Percentiles rank a stretch among this genome's conserved stretches.
Conservation (phyloP, 2,797 vertebrate genomes). For the Parambassis ranga region DNA sequence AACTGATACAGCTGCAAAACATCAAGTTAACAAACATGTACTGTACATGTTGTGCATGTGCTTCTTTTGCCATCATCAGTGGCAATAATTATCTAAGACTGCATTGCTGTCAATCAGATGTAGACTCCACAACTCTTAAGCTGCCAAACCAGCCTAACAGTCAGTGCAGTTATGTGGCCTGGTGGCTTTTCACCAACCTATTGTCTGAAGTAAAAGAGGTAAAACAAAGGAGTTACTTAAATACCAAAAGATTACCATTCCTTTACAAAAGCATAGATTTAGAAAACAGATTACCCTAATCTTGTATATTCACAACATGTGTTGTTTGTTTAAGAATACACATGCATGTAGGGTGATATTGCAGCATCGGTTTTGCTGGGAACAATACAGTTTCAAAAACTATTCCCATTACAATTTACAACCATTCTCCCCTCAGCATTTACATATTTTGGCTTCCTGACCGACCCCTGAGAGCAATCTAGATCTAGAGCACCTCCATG, state of each 20-base stretch:
- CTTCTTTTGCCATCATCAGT: too few species aligned
- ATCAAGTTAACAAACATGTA: too few species aligned
- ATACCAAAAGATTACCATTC: not conserved
- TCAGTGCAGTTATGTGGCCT: not conserved
- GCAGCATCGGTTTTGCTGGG: not conserved
- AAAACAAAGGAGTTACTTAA: not conserved
- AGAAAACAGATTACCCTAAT: too few species aligned
- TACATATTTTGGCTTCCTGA: slow-evolving; percentile 6
- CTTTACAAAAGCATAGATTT: not conserved
- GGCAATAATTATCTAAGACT: not conserved
- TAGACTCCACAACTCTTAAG: not conserved
- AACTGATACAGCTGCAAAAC: too few species aligned
- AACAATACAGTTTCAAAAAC: slow-evolving; percentile 52
- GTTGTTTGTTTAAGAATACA: slow-evolving; percentile 3
- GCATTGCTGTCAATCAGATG: not conserved
- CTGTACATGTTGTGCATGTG: too few species aligned
- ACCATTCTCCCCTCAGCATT: slow-evolving; percentile 10
- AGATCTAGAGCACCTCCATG: slow-evolving; percentile 18
- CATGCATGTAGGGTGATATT: slow-evolving; percentile 45
- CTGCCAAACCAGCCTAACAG: slow-evolving; percentile 22
- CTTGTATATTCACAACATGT: too few species aligned
- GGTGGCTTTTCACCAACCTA: not conserved
- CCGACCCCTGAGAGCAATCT: not conserved
- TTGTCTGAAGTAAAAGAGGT: slow-evolving; percentile 20
- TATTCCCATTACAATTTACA: slow-evolving; percentile 17